phyloP scores from a whole-genome alignment of 2,113 vertebrate species.

The Toxotes chatareus region DNA sequence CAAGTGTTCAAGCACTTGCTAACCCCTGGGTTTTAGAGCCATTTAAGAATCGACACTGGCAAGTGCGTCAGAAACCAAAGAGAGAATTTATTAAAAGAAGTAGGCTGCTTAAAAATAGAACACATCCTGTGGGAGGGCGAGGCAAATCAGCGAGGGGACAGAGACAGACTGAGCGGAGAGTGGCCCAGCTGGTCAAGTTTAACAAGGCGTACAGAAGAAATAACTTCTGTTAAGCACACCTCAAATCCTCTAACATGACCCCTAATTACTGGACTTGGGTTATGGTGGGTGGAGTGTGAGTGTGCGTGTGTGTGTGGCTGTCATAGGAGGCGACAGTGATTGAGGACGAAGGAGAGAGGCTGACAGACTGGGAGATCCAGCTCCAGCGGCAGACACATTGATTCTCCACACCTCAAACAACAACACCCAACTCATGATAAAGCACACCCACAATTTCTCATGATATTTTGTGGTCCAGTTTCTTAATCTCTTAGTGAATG shows the following conservation, averaged over 20 bases:
- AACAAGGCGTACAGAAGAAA: constrained; percentile 30
- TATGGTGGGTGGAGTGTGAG: neutral
- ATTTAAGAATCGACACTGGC: constrained; percentile 51
- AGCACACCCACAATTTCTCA: neutral
- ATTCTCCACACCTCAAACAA: constrained; percentile 11
- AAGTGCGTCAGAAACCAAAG: constrained; percentile 75
- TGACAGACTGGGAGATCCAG: constrained; percentile 6
- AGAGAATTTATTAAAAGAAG: constrained; percentile 82
- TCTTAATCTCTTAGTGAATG: neutral
- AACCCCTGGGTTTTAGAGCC: constrained; percentile 46
- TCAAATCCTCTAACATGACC: constrained; percentile 1
- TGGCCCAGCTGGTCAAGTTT: constrained; percentile 67
- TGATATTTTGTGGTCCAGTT: neutral
- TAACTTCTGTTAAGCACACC: constrained; percentile 36
- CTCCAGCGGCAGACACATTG: constrained; percentile 1
- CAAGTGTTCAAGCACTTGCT: constrained; percentile 39
- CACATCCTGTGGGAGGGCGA: constrained; percentile 73
- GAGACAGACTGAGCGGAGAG: constrained; percentile 53
- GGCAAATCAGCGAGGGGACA: constrained; percentile 68
- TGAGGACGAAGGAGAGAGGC: constrained; percentile 3
- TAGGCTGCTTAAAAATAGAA: constrained; percentile 87
- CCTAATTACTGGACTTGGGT: constrained; percentile 13
- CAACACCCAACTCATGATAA: neutral
- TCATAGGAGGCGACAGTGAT: constrained; percentile 34
- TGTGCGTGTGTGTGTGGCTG: neutral